These are phyloP conservation scores for Xylota sylvarum DNA, from an alignment of 2,888 invertebrate genomes.

Conservation along the genomic window DNA sequence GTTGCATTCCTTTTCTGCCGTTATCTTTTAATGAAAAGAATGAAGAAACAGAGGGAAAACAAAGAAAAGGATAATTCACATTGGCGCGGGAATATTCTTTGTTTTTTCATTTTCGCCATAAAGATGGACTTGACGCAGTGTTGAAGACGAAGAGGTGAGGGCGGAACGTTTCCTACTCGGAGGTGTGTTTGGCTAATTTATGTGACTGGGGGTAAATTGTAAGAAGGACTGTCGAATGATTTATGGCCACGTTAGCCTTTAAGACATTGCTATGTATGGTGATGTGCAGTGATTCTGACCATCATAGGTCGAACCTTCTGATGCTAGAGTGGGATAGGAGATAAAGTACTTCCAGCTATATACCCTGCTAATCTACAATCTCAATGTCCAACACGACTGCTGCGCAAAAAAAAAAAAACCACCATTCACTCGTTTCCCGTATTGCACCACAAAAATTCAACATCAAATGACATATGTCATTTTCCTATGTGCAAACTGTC, in stretches of 20 bases:
- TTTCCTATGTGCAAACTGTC: conserved; percentile 59
- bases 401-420: not conserved
- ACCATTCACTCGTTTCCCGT: conserved; percentile 17
- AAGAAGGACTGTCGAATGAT: conserved; percentile 57
- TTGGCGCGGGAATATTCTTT: conserved; percentile 5
- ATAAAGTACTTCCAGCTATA: not conserved
- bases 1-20: conserved; percentile 64
- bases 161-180: conserved; percentile 23
- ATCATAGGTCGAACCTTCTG: not conserved
- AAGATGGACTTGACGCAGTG: conserved; percentile 56
- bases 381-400: not conserved
- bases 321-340: not conserved
- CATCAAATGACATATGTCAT: conserved; percentile 68
- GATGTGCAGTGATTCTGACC: conserved; percentile 30
- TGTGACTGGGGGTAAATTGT: conserved; percentile 46
- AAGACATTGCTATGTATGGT: not conserved
- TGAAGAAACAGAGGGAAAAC: conserved; percentile 46
- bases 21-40: conserved; percentile 75
- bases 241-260: conserved; percentile 35
- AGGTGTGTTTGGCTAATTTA: conserved; percentile 72
- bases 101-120: conserved; percentile 9
- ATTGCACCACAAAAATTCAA: conserved; percentile 42
- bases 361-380: not conserved
- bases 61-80: conserved; percentile 70
- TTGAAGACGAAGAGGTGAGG: conserved; percentile 27